These are phyloP conservation scores for Brevimyrus niger DNA, from an alignment of 2,113 vertebrate species.

Conservation along the genomic window DNA sequence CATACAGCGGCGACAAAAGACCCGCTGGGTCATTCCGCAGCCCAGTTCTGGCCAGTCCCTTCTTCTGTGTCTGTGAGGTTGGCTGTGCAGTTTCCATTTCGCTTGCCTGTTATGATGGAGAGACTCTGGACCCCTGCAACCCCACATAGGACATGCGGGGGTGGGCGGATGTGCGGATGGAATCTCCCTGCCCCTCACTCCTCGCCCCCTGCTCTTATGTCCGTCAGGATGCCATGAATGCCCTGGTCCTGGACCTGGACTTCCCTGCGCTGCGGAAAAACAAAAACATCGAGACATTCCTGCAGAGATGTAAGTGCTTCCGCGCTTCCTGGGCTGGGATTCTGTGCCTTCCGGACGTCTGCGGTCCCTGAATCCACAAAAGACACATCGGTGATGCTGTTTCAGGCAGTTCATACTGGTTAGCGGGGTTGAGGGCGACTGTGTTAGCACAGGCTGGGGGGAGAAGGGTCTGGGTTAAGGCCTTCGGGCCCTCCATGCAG, in stretches of 20 bases:
- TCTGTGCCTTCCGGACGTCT: no score
- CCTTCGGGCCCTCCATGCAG: neutral
- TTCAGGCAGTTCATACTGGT: neutral
- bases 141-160: neutral
- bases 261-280: conserved; percentile 96
- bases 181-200: neutral
- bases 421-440: neutral
- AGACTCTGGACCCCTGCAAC: neutral
- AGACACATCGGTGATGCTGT: neutral
- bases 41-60: neutral
- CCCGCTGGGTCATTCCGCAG: neutral
- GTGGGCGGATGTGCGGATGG: neutral
- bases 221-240: conserved; percentile 89
- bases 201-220: neutral
- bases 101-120: neutral
- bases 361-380: neutral
- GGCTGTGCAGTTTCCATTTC: neutral
- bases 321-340: neutral
- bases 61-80: neutral
- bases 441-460: neutral
- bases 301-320: conserved; percentile 90
- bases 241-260: conserved; percentile 91
- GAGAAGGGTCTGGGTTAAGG: neutral
- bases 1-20: neutral
- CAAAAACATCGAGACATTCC: conserved; percentile 97